Evolutionary conservation across 64 coral and sea anemone genomes (phyloP).

Genomic region (Trachythela sp.): DNA sequence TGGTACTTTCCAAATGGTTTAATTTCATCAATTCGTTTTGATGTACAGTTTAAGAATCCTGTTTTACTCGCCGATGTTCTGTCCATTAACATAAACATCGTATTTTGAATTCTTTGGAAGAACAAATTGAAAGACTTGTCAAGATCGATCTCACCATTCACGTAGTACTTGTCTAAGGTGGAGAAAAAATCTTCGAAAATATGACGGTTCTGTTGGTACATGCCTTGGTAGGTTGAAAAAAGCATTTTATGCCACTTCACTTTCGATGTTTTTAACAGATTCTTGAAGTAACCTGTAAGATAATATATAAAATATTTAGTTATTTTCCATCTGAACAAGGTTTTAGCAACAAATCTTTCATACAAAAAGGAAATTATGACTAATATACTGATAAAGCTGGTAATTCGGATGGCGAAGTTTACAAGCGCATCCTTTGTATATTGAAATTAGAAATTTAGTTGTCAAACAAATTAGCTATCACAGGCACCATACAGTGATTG

Average conservation of each 20-base stretch:
- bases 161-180: not conserved
- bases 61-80: not conserved
- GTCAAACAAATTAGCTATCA: too few relatives aligned
- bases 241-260: constrained; percentile 1
- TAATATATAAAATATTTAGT: not conserved
- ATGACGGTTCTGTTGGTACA: not conserved
- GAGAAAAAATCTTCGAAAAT: constrained; percentile 19
- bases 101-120: not conserved
- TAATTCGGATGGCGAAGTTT: too few relatives aligned
- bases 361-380: too few relatives aligned
- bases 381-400: too few relatives aligned
- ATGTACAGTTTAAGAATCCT: not conserved
- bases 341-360: too few relatives aligned
- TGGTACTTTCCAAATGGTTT: constrained; percentile 1
- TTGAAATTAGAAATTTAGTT: too few relatives aligned
- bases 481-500: too few relatives aligned
- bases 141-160: not conserved
- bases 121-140: not conserved
- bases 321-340: too few relatives aligned
- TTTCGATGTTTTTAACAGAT: not conserved
- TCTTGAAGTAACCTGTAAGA: not conserved
- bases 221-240: not conserved
- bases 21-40: not conserved
- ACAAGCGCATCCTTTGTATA: too few relatives aligned
- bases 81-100: not conserved